Conservation (phyloP, 2,888 invertebrate genomes). For the Acleris holmiana region DNA sequence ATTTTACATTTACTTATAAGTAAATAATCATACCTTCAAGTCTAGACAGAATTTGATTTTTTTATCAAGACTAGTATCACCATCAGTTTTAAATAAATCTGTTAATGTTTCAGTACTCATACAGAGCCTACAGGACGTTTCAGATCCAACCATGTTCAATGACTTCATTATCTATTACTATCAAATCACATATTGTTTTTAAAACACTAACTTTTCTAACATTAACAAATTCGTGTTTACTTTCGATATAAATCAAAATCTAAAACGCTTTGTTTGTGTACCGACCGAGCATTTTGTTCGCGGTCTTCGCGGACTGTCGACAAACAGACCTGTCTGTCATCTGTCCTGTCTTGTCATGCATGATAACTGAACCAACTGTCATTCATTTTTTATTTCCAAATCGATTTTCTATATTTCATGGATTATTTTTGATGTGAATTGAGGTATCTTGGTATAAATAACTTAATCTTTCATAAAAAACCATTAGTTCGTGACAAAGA, state of each 20-base stretch:
- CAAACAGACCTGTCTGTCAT: too few relatives aligned
- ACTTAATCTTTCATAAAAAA: too few relatives aligned
- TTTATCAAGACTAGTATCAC: conserved; percentile 34
- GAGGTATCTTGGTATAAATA: too few relatives aligned
- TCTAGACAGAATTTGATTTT: conserved; percentile 42
- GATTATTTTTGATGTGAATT: too few relatives aligned
- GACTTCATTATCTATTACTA: neutral
- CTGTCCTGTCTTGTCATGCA: too few relatives aligned
- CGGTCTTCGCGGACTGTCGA: too few relatives aligned
- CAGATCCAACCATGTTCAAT: conserved; percentile 13
- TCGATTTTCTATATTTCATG: too few relatives aligned
- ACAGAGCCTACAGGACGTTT: conserved; percentile 45
- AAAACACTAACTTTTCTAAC: neutral
- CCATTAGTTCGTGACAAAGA: too few relatives aligned
- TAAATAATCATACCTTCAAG: conserved; percentile 39
- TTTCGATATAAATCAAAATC: neutral
- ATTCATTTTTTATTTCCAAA: too few relatives aligned
- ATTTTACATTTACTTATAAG: neutral
- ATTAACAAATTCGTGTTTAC: neutral
- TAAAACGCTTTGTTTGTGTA: too few relatives aligned
- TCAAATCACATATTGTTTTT: neutral
- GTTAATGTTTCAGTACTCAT: conserved; percentile 38
- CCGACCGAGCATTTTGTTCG: too few relatives aligned
- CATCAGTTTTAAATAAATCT: conserved; percentile 39
- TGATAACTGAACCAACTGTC: too few relatives aligned